phyloP scores from a whole-genome alignment of 2,113 vertebrate genomes.

The Hylia prasina region DNA sequence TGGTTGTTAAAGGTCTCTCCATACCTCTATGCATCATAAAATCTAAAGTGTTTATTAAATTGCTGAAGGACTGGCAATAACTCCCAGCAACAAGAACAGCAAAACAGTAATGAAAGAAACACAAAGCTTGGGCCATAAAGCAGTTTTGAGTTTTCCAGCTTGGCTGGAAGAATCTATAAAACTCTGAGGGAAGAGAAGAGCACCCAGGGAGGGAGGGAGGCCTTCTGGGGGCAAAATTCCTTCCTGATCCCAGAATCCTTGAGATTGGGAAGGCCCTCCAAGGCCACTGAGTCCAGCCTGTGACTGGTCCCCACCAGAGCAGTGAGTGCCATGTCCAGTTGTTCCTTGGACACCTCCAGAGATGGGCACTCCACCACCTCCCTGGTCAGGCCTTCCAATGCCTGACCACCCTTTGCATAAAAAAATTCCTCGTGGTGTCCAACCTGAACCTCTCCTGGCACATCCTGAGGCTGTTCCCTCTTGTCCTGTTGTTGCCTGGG shows the following conservation, averaged over 20 bases:
- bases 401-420: neutral
- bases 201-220: neutral
- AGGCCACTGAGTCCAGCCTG: neutral
- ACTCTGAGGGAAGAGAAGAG: neutral
- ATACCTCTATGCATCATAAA: conserved; percentile 3
- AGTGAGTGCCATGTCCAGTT: neutral
- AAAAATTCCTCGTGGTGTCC: neutral
- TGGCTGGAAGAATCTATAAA: neutral
- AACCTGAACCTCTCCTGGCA: neutral
- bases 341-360: neutral
- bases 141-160: neutral
- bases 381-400: neutral
- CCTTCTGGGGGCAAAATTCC: neutral
- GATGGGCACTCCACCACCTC: neutral
- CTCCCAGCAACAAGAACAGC: conserved; percentile 16
- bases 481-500: neutral
- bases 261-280: neutral
- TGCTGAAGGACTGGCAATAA: conserved; percentile 23
- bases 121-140: neutral
- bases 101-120: neutral
- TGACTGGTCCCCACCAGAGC: neutral
- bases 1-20: neutral
- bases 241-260: neutral
- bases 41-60: conserved; percentile 37
- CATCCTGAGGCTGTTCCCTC: neutral